Evolutionary conservation across 1,140 invertebrate genomes (phyloP).

Genomic region (Papilio helenus): DNA sequence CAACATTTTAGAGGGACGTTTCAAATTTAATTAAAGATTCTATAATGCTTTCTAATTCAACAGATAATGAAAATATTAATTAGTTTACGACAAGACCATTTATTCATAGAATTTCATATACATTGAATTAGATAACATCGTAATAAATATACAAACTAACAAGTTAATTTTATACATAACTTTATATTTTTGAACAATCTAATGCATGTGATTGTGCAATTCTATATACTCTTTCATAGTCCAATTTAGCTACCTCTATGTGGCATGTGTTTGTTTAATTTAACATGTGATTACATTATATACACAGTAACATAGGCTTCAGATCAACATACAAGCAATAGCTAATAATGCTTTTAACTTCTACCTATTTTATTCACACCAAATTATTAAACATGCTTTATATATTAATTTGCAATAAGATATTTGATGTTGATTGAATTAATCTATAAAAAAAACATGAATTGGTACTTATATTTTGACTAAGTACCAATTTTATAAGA

Average conservation of each 20-base stretch:
- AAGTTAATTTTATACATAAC: slow-evolving; percentile 49
- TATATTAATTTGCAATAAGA: slow-evolving; percentile 9
- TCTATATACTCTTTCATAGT: slow-evolving; percentile 68
- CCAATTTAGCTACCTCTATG: slow-evolving; percentile 59
- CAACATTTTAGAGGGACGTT: slow-evolving; percentile 47
- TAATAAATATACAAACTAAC: slow-evolving; percentile 36
- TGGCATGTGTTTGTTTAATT: slow-evolving; percentile 70
- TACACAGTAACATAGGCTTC: slow-evolving; percentile 78
- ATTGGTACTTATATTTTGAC: slow-evolving; percentile 35
- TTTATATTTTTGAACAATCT: slow-evolving; percentile 73
- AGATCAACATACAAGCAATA: slow-evolving; percentile 81
- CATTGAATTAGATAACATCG: slow-evolving; percentile 54
- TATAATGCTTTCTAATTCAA: slow-evolving; percentile 15
- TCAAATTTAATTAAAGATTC: slow-evolving; percentile 48
- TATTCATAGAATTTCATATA: slow-evolving; percentile 45
- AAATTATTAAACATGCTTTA: slow-evolving; percentile 42
- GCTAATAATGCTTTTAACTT: slow-evolving; percentile 59
- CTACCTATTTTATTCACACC: slow-evolving; percentile 54
- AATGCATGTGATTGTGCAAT: slow-evolving; percentile 78
- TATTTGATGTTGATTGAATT: not conserved
- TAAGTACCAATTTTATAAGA: slow-evolving; percentile 43
- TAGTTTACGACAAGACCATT: not conserved
- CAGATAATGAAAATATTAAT: slow-evolving; percentile 2
- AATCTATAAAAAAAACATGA: not conserved
- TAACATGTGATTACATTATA: slow-evolving; percentile 82